Base-by-base conservation (phyloP, 2,113 vertebrate genomes). In the Carlito syrichta region DNA sequence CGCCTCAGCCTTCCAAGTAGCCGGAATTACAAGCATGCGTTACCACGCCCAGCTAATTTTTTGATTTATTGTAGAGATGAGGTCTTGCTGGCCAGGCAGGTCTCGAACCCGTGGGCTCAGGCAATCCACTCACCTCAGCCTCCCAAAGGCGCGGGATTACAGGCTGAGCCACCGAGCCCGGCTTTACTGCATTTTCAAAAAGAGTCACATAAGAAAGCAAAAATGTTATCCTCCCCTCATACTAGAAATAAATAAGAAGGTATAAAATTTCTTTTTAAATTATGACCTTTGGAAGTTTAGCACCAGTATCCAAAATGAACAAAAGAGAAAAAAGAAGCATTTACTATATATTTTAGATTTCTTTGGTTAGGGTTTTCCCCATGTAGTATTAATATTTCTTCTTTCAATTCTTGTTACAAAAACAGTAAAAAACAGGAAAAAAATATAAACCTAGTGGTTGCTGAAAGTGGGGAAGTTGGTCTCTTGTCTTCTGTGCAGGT, bases 231-330 rank as follows among this genome's bases (percentile, higher is more conserved):
- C 97, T 98, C 98, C 98, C 97, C 77, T 0, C 4, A 92, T 97
- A 97, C 97, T 98, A 97, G 83, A 97, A 94, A 96, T 71, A 97
- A n/a, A n/a, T n/a, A n/a, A n/a, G n/a, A 88, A 96, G 97, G 97
- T 95, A 98, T 97, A 98, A 96, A 93, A 98, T 97, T 98, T 96
- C 95, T 94, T 95, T 96, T 89, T 73, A 96, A 96, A 95, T 97
- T 95, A 88, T 16, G 95, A 98, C 96, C 98, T 96, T 76, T 97
- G 97, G 96, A 98, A 98, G 97, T 98, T 98, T 98, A 98, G 98
- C 98, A 98, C 98, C 98, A 98, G 97, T 97, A 98, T 98, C 97
- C 98, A 98, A 97, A 98, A 95, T 91, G 89, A 96, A 96, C 94
- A 89, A 66, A 90, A n/a, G n/a, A n/a, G n/a, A n/a, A n/a, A n/a